phyloP scores from a whole-genome alignment of 2,797 vertebrate species.

The Carduelis carduelis region DNA sequence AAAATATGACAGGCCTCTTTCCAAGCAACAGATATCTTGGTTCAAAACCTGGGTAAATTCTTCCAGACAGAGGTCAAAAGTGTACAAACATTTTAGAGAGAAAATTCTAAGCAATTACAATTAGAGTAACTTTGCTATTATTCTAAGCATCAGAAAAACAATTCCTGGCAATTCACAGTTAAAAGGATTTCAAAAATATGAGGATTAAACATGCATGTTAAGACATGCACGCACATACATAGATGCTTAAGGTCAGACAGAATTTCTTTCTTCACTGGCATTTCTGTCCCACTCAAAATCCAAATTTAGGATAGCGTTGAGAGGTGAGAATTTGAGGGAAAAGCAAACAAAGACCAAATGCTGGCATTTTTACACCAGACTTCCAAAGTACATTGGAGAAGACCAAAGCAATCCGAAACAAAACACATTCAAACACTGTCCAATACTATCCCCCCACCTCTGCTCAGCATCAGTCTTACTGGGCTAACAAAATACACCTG shows the following conservation, averaged over 20 bases:
- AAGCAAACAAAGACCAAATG: background rate
- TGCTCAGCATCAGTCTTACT: background rate
- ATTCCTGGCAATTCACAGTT: background rate
- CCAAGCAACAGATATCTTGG: background rate
- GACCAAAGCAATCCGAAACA: background rate
- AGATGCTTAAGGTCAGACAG: background rate
- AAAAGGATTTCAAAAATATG: background rate
- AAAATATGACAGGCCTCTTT: background rate
- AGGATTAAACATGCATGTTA: background rate
- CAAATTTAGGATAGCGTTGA: background rate
- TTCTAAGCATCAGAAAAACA: background rate
- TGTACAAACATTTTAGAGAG: background rate
- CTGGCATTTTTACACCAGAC: background rate
- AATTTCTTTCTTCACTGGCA: background rate
- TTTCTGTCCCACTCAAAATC: background rate
- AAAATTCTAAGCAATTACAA: background rate
- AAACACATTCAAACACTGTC: background rate
- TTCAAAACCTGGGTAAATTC: background rate
- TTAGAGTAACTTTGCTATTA: background rate
- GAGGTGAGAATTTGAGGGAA: background rate
- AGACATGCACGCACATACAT: rapidly evolving
- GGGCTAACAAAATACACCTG: background rate
- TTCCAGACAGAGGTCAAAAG: background rate
- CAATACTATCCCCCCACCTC: background rate
- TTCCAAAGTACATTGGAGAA: background rate